These are phyloP conservation scores for Cyanoliseus patagonus DNA, from an alignment of 2,113 vertebrate species.

Conservation along the genomic window DNA sequence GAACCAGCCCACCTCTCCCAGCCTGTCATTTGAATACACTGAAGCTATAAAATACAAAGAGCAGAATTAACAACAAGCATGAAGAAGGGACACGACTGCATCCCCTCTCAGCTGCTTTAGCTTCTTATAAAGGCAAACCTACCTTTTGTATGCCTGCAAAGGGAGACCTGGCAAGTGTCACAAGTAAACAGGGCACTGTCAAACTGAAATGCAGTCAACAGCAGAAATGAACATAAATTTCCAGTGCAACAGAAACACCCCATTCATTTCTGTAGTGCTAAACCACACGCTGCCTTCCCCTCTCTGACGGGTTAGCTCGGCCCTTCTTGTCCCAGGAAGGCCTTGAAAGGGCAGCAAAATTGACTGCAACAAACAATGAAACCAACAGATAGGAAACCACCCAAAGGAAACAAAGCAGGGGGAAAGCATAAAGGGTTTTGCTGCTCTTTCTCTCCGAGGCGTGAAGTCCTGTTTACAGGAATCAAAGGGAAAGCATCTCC, in stretches of 20 bases:
- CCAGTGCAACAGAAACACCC: neutral
- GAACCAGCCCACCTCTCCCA: neutral
- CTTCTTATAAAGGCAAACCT: neutral
- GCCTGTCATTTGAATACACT: neutral
- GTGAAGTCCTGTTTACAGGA: neutral
- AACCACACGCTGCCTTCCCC: neutral
- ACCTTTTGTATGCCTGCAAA: neutral
- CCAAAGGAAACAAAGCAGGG: neutral
- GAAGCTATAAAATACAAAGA: neutral
- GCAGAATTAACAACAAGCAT: rapidly evolving
- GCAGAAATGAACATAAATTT: neutral
- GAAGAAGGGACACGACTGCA: rapidly evolving
- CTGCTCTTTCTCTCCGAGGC: neutral
- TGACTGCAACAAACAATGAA: neutral
- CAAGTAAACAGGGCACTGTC: neutral
- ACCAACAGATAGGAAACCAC: neutral
- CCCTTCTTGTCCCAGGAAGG: neutral
- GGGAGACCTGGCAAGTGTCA: neutral
- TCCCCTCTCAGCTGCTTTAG: neutral
- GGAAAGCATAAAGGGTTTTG: neutral
- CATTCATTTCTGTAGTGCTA: neutral
- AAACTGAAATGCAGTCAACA: neutral
- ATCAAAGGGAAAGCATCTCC: neutral
- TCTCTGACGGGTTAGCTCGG: neutral
- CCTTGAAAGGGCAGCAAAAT: neutral